Conservation (phyloP, 2,113 vertebrate species). For the Nothocercus nigrocapillus region DNA sequence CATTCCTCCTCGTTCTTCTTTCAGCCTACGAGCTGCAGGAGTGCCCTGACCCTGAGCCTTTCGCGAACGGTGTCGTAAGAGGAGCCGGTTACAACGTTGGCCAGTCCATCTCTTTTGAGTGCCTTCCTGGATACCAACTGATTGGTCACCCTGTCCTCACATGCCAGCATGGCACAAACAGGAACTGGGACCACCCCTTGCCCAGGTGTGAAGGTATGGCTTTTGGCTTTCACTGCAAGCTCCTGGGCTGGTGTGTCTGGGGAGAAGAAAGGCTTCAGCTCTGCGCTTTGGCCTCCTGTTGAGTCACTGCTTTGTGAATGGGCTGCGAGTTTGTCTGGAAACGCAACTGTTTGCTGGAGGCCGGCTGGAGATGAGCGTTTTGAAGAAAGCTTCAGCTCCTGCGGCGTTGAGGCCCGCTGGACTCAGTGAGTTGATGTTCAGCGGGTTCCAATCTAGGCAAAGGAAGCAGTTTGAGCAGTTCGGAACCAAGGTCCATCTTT, state of each 20-base stretch:
- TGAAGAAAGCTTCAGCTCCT: neutral
- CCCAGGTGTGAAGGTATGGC: conserved; percentile 95
- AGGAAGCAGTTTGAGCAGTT: fast-evolving
- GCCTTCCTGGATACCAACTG: conserved; percentile 91
- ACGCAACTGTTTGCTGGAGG: neutral
- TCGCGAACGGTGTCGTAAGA: conserved; percentile 90
- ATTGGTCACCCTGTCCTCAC: conserved; percentile 92
- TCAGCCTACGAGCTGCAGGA: conserved; percentile 96
- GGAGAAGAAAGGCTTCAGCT: neutral
- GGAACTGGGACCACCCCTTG: conserved; percentile 94
- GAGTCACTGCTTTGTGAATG: fast-evolving
- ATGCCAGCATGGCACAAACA: conserved; percentile 94
- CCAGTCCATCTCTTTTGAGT: conserved; percentile 97
- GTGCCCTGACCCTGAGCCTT: conserved; percentile 95
- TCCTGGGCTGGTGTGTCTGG: fast-evolving
- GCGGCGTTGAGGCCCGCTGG: fast-evolving
- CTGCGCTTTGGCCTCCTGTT: neutral
- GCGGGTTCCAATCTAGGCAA: neutral
- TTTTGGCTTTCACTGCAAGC: neutral
- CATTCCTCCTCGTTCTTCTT: neutral
- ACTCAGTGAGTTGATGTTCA: neutral
- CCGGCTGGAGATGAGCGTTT: fast-evolving
- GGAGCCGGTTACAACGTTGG: conserved; percentile 97
- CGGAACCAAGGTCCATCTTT: neutral
- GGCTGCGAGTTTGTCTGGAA: neutral